These are phyloP conservation scores for Fundulus diaphanus DNA, from an alignment of 2,797 vertebrate genomes.

Conservation along the genomic window DNA sequence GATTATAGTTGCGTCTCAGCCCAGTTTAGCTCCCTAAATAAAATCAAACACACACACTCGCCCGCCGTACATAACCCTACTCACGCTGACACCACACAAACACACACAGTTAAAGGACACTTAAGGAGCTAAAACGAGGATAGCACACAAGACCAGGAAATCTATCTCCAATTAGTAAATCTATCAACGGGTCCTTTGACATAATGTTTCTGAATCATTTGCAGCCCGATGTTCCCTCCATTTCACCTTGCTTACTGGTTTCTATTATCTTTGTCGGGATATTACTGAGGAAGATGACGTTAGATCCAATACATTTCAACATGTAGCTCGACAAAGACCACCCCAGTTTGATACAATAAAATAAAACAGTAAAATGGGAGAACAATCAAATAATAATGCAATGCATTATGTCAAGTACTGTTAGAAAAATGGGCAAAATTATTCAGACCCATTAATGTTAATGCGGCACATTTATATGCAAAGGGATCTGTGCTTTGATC, in stretches of 20 bases:
- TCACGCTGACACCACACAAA: not conserved
- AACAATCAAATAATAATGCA: slow-evolving; percentile 27
- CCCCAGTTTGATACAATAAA: slow-evolving; percentile 14
- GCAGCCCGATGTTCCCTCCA: slow-evolving; percentile 42
- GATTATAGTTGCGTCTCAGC: not conserved
- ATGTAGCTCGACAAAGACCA: slow-evolving; percentile 13
- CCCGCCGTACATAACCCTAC: not conserved
- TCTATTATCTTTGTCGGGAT: slow-evolving; percentile 51
- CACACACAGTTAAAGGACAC: slow-evolving; percentile 12
- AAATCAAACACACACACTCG: not conserved
- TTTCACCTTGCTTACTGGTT: slow-evolving; percentile 35
- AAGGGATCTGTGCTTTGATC: slow-evolving; percentile 59
- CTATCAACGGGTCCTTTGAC: not conserved
- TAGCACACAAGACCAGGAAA: not conserved
- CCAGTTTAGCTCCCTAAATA: not conserved
- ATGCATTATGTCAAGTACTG: slow-evolving; percentile 4
- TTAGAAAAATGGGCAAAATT: slow-evolving; percentile 24
- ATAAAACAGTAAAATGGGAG: slow-evolving; percentile 31
- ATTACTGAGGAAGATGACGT: slow-evolving; percentile 27
- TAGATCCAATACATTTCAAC: not conserved
- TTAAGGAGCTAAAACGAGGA: not conserved
- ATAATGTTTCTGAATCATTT: not conserved
- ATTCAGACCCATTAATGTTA: slow-evolving; percentile 44
- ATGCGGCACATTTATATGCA: slow-evolving; percentile 59
- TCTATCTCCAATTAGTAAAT: not conserved